Evolutionary conservation across 2,797 vertebrate genomes (phyloP), one percentile per base, ranked within the genome.

Genomic region (Chrosomus eos): DNA sequence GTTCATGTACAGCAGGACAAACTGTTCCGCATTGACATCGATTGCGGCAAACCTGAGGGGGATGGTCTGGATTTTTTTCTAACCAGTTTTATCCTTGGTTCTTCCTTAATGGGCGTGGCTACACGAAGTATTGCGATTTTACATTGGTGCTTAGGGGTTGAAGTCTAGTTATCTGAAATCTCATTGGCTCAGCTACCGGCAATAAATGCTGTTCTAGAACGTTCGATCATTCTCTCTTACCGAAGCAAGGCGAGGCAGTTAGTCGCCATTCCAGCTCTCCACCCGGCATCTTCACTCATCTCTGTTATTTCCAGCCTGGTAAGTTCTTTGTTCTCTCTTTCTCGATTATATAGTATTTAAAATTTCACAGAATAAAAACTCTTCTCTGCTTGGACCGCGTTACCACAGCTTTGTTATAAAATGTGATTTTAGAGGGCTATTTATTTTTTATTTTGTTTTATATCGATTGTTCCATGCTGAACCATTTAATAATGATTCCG

Each of bases 101-200:
- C 18, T 84, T 86, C 9, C 1, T 18, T 0, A 36, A 1, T 14
- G 33, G 80, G 83, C 26, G 77, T 67, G 67, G 33, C 28, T 4
- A 28, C 66, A 5, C 5, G 4, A 6, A 26, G 3, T 14, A 80
- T 58, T 38, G 6, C 14, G 38, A 21, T 14, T 70, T 77, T n/a
- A 0, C 8, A 94, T 94, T 94, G 94, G 94, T 88, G 21, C 16
- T 74, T 8, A 2, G 3, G 28, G 3, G 9, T 38, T 81, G 64
- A 5, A 7, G 28, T 38, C 1, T 5, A 36, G 36, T 79, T 14
- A 31, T 74, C 83, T 38, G 73, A 40, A 60, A 38, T 87, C 19
- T 93, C 91, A 95, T 96, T 95, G 94, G 95, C 73, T 89, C n/a
- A 14, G 4, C n/a, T 74, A 31, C 86, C 89, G 89, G 82, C 0